These are phyloP conservation scores for Pseudomyrmex cubaensis DNA, from an alignment of 1,140 invertebrate species.

Conservation along the genomic window DNA sequence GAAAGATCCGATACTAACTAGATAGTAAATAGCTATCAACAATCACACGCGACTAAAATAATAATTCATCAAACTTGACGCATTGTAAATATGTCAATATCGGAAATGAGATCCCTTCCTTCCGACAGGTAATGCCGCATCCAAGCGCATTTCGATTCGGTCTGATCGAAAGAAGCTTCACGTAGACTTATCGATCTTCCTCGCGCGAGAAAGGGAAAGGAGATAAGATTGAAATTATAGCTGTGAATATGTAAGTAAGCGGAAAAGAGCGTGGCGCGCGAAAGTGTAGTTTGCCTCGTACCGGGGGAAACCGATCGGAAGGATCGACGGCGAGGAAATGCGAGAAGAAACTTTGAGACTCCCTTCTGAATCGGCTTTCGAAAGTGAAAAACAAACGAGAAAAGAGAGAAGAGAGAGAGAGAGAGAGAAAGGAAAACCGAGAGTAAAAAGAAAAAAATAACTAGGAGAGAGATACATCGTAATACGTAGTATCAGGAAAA, in stretches of 20 bases:
- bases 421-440: background rate
- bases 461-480: too few species aligned
- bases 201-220: constrained; percentile 12
- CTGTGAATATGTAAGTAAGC: constrained; percentile 71
- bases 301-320: constrained; percentile 44
- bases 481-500: background rate
- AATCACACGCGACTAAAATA: constrained; percentile 53
- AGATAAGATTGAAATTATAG: constrained; percentile 50
- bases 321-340: background rate
- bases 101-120: constrained; percentile 29
- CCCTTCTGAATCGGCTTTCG: constrained; percentile 25
- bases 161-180: constrained; percentile 42
- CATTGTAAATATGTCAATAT: constrained; percentile 61
- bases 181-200: constrained; percentile 21
- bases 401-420: background rate
- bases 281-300: constrained; percentile 45
- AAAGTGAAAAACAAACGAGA: background rate
- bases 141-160: constrained; percentile 44
- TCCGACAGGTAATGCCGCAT: constrained; percentile 35
- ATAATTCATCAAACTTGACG: constrained; percentile 46
- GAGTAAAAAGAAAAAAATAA: too few species aligned
- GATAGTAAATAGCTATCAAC: constrained; percentile 23
- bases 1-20: too few species aligned
- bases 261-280: constrained; percentile 6
- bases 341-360: constrained; percentile 8